Evolutionary conservation across 2,113 vertebrate species (phyloP).

Genomic region (Porphyrio hochstetteri): DNA sequence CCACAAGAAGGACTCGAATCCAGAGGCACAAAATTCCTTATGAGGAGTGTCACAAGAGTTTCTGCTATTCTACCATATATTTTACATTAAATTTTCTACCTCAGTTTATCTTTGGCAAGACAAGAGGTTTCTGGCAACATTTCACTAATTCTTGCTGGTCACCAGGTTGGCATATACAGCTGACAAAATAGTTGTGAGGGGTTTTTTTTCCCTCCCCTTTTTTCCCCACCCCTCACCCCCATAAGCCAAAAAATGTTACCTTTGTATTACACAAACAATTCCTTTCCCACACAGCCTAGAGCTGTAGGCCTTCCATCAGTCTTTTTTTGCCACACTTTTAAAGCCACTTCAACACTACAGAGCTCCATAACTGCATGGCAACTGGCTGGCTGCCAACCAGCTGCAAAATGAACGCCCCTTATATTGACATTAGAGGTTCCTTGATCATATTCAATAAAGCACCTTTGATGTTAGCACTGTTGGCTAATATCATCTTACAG

Average conservation of each 20-base stretch:
- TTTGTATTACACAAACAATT: background rate
- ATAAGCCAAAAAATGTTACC: background rate
- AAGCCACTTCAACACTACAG: conserved; percentile 19
- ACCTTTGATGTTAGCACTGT: conserved; percentile 48
- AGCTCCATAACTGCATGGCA: background rate
- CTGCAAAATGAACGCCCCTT: conserved; percentile 15
- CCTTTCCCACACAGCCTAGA: background rate
- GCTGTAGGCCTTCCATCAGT: conserved; percentile 5
- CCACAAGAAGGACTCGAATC: background rate
- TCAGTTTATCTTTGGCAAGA: background rate
- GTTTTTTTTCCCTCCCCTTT: background rate
- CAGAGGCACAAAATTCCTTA: background rate
- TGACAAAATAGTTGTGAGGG: conserved; percentile 3
- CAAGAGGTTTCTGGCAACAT: background rate
- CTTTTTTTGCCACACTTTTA: conserved; percentile 33
- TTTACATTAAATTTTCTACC: background rate
- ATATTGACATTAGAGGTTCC: conserved; percentile 41
- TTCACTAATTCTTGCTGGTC: background rate
- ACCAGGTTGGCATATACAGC: background rate
- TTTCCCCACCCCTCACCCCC: background rate
- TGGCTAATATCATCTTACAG: conserved; percentile 12
- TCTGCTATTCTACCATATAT: background rate
- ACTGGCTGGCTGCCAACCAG: conserved; percentile 48
- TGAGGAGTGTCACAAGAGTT: background rate
- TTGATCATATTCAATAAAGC: conserved; percentile 50